Evolutionary conservation across 2,113 vertebrate genomes (phyloP).

Genomic region (Nematolebias whitei): DNA sequence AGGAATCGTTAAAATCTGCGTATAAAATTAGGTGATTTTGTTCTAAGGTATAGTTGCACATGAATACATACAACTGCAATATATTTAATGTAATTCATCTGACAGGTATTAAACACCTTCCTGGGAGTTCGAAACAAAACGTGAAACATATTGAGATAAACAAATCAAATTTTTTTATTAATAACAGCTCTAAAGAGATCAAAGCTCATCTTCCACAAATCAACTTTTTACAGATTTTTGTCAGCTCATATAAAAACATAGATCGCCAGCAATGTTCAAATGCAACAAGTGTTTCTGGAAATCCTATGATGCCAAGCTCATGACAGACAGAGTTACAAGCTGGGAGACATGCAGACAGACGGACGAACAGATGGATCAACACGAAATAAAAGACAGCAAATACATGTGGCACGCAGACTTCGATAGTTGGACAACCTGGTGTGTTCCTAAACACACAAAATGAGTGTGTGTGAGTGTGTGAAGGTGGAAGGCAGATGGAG

Average conservation of each 20-base stretch:
- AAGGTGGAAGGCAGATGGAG: conserved; percentile 66
- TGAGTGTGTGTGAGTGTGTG: conserved; percentile 22
- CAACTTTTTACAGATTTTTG: conserved; percentile 9
- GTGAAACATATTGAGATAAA: not conserved
- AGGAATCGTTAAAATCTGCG: too few species aligned
- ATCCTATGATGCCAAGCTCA: conserved; percentile 1
- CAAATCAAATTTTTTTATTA: too few species aligned
- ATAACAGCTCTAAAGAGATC: too few species aligned
- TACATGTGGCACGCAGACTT: conserved; percentile 58
- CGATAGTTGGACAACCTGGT: conserved; percentile 31
- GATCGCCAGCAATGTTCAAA: conserved; percentile 6
- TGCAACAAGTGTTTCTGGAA: conserved; percentile 10
- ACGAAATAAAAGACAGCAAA: conserved; percentile 21
- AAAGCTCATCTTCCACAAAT: conserved; percentile 5
- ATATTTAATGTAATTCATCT: not conserved
- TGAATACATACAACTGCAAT: not conserved
- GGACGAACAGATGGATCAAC: conserved; percentile 20
- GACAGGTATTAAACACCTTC: not conserved
- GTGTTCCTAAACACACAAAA: conserved; percentile 13
- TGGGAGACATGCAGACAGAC: conserved; percentile 12
- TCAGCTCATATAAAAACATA: conserved; percentile 13
- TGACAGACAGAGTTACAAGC: conserved; percentile 28
- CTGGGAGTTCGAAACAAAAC: not conserved
- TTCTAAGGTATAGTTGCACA: not conserved
- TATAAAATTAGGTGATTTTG: too few species aligned